phyloP scores from a whole-genome alignment of 2,888 invertebrate species.

The Alsophila aescularia region DNA sequence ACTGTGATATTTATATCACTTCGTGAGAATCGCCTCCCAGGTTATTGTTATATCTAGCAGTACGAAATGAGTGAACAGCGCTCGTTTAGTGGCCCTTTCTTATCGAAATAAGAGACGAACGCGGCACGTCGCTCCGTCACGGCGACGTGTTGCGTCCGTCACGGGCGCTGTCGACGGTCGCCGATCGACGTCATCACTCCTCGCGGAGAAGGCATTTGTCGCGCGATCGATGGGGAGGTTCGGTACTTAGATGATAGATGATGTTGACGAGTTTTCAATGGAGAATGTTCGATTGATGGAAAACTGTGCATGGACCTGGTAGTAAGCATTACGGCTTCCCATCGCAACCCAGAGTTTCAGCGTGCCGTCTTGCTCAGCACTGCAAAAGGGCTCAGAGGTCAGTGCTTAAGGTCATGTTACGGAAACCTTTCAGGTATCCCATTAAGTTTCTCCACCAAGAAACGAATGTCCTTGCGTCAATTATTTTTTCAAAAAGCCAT shows the following conservation, averaged over 20 bases:
- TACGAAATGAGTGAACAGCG: neutral
- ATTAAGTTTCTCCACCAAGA: too few species aligned
- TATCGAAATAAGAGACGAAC: conserved; percentile 15
- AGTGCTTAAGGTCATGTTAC: too few species aligned
- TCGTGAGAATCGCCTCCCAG: too few species aligned
- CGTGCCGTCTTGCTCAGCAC: too few species aligned
- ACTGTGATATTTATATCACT: too few species aligned
- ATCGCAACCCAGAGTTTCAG: too few species aligned
- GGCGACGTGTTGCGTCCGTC: conserved; percentile 42
- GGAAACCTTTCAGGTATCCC: too few species aligned
- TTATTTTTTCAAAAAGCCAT: too few species aligned
- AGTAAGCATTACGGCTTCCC: too few species aligned
- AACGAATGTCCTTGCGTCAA: too few species aligned
- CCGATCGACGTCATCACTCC: conserved; percentile 47
- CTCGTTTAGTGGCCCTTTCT: neutral
- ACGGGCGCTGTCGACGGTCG: conserved; percentile 37
- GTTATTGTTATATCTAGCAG: too few species aligned
- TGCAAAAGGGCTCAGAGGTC: too few species aligned
- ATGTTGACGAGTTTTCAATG: conserved; percentile 20
- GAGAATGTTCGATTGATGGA: conserved; percentile 14
- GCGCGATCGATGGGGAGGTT: neutral
- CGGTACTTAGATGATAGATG: conserved; percentile 13
- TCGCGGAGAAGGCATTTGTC: conserved; percentile 40
- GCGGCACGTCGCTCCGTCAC: conserved; percentile 40
- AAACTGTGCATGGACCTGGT: conserved; percentile 5